Base-by-base conservation (phyloP, 35 echinoderm and acorn worm genomes). In the Anneissia japonica region DNA sequence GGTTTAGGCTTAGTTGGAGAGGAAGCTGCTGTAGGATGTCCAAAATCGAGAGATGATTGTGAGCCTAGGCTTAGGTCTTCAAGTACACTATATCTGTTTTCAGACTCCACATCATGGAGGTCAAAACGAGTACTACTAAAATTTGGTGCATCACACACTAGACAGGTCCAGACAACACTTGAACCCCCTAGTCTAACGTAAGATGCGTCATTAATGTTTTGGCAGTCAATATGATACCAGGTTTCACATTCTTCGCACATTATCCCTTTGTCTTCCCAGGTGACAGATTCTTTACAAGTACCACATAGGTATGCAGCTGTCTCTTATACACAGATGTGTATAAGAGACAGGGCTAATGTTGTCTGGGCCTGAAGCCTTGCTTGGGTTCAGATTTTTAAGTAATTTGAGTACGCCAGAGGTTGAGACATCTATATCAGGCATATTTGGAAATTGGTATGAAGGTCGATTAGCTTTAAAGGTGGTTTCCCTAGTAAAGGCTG, bases 191-290 rank as follows among this genome's bases (percentile, higher is more conserved):
- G 85, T 35, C 74, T 19, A 2, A 76, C 85, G 39, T 87, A 92
- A 75, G 79, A 39, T 46, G 90, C 82, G 32, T 84, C 85, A 46
- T 36, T 81, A 37, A 87, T 34, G 33, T 32, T 56, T 56, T 83
- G 39, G 46, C 81, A 41, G 45, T 41, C 32, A 51, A 83, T 32
- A 32, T 46, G 75, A 39, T 81, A 91, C 83, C 89, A 91, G 5
- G 75, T 80, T 46, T 91, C 89, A 79, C 83, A 91, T 26, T 80
- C 46, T 74, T 91, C 89, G 46, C 83, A 91, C 84, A 86, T 86
- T 37, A 91, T 34, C 1, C 83, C 83, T 51, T 86, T 91, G 33
- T 91, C 76, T 1, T 85, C 82, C 89, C 89, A 91, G 29, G 89
- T 91, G 23, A 91, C 83, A 30, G 82, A 83, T 33, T 45, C 23